Base-by-base conservation (phyloP, 2,888 invertebrate genomes). In the Cinara cedri region DNA sequence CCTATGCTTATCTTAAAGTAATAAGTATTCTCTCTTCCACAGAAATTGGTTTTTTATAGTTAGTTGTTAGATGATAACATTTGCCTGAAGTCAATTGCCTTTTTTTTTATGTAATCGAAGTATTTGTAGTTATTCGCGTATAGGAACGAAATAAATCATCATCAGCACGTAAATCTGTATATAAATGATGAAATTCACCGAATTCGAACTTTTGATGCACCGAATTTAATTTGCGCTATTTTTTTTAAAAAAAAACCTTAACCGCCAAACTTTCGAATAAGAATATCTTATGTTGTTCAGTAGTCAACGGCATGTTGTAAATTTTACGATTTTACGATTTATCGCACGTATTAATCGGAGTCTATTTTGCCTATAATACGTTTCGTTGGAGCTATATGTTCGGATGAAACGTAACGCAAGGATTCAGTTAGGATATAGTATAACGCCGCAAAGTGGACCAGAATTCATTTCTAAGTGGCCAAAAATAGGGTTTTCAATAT, bases 1-100 rank as follows among this genome's bases (percentile, higher is more conserved):
- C n/a, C n/a, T n/a, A n/a, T 62, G 60, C 60, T 62, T 62, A 62
- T 34, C 34, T 62, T 62, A 57, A 24, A 14, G 55, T 55, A 55
- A 55, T 55, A 13, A 55, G 14, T 24, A 57, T 21, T 57, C 57
- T 62, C 60, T 34, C 34, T 62, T 62, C 60, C 16, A 62, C 60
- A 34, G 60, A 62, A n/a, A 62, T 62, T 62, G 60, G 60, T 62
- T 34, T 8, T 62, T 62, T 62, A 16, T 24, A 57, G 8, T 57
- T 24, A 14, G 57, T 57, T 57, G 57, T 57, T 19, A 24, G 19
- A 57, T 57, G 57, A 57, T 24, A 57, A 57, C 13, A 57, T 57
- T 57, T 21, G 6, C 13, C 11, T 57, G n/a, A n/a, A n/a, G n/a
- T 57, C 57, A 13, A 57, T 24, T 21, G 57, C 24, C 24, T 57